Evolutionary conservation across 2,888 invertebrate species (phyloP).

Genomic region (Eupsilia transversa): DNA sequence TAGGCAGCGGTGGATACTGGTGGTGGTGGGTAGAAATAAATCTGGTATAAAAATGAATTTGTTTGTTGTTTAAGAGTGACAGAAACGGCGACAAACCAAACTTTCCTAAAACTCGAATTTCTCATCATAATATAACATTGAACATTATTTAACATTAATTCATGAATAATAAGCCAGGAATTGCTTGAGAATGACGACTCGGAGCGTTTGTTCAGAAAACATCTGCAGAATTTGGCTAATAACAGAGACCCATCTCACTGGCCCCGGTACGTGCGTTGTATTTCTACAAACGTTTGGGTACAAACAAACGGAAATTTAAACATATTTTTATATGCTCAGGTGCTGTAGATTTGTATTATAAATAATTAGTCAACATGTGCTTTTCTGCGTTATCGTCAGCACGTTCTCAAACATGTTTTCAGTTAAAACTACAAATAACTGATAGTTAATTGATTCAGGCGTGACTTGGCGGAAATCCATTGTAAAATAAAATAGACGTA

Average conservation of each 20-base stretch:
- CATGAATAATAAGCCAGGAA: conserved; percentile 20
- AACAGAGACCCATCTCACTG: conserved; percentile 53
- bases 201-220: conserved; percentile 50
- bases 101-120: no score
- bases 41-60: no score
- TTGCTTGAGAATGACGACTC: conserved; percentile 48
- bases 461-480: no score
- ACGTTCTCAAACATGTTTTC: not conserved
- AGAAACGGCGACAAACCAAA: no score
- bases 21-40: no score
- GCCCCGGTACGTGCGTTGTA: conserved; percentile 36
- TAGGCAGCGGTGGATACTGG: no score
- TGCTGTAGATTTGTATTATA: not conserved
- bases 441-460: no score
- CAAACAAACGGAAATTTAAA: conserved; percentile 20
- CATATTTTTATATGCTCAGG: conserved; percentile 30
- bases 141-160: conserved; percentile 36
- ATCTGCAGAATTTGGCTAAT: conserved; percentile 65
- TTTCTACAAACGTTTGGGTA: conserved; percentile 31
- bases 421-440: not conserved
- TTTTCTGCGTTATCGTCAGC: not conserved
- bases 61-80: no score
- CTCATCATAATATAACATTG: not conserved
- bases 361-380: no score
- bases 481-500: no score